Base-by-base conservation (phyloP, 2,888 invertebrate species). In the Nomada goodeniana region DNA sequence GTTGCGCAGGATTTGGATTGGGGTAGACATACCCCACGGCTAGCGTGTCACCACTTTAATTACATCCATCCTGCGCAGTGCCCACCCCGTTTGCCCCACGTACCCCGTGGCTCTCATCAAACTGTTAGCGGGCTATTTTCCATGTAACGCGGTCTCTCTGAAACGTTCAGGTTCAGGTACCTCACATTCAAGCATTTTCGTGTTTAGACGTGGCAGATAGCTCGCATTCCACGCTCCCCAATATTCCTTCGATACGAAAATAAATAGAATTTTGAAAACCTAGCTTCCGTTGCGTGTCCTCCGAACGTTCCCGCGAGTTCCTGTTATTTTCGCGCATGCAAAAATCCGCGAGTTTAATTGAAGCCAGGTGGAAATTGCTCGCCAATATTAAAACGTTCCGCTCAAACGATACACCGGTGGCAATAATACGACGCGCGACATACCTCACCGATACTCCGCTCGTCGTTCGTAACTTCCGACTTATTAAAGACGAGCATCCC, bases 11-110 rank as follows among this genome's bases (percentile, higher is more conserved):
- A 91, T 91, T 91, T 90, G 89, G 89, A 87, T 88, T 86, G 89
- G 90, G 86, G 88, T 88, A 87, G 88, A 90, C 91, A 91, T 91
- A 91, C 89, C 91, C 91, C 90, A 90, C 88, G 91, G 92, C 92
- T 91, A 91, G 90, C 92, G 91, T 91, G 91, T 92, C 92, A 91
- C 91, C 92, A 92, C 92, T 92, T 92, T 92, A 92, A 92, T 92
- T 92, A 92, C 92, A 92, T 92, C 90, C 91, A 92, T 92, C 91
- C 91, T 91, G 90, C 87, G 85, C 88, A 88, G 83, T 80, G 82
- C 86, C 82, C 87, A 82, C 83, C 87, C 83, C 87, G 71, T 87
- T 72, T 84, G 73, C 76, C 80, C 76, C 80, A 75, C 79, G 87
- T 87, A 87, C 88, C 88, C 88, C 86, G 84, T 88, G 87, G 88